phyloP scores from a whole-genome alignment of 1,140 invertebrate species.

The Drosophila sturtevanti region DNA sequence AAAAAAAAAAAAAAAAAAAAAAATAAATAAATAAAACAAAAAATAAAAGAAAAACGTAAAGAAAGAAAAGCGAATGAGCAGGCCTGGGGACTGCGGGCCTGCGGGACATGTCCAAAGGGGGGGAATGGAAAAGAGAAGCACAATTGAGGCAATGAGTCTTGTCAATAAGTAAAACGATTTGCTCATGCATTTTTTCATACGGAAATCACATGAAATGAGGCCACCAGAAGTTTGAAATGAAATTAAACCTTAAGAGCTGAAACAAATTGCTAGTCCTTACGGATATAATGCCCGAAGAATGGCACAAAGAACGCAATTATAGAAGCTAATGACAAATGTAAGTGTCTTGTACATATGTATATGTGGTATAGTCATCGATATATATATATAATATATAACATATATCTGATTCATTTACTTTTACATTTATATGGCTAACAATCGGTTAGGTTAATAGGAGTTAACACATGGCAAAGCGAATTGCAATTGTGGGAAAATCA shows the following conservation, averaged over 20 bases:
- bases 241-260: constrained; percentile 1
- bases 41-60: not conserved
- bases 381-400: no score
- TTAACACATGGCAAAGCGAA: not conserved
- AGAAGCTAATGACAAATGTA: not conserved
- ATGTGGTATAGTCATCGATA: not conserved
- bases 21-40: not conserved
- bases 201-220: constrained; percentile 45
- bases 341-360: not conserved
- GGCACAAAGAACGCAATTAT: not conserved
- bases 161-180: constrained; percentile 57
- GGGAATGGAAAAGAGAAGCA: not conserved
- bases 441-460: not conserved
- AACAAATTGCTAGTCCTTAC: constrained; percentile 6
- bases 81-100: not conserved
- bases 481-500: no score
- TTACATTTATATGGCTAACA: not conserved
- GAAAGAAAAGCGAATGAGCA: not conserved
- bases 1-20: not conserved
- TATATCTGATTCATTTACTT: not conserved
- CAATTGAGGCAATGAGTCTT: constrained; percentile 42
- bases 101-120: not conserved
- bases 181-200: constrained; percentile 68
- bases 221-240: constrained; percentile 26
- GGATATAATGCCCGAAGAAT: not conserved